Percentiles rank a stretch among this genome's conserved stretches.
These are phyloP conservation scores for Drosophila paulistorum DNA, from an alignment of 1,140 invertebrate genomes.

Conservation along the genomic window DNA sequence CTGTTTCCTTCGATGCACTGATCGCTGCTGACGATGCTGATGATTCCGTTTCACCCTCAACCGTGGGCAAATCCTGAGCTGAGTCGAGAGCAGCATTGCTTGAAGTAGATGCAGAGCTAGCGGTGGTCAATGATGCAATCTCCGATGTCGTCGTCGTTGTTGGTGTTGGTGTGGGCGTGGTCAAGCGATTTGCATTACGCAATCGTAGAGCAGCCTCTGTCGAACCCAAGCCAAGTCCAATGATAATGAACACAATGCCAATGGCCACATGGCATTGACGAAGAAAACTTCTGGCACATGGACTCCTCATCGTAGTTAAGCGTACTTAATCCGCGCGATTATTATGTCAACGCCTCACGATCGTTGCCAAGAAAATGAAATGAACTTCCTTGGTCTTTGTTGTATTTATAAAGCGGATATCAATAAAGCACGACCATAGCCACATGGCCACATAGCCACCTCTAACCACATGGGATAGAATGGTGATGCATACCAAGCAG, in stretches of 20 bases:
- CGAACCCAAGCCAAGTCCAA: neutral
- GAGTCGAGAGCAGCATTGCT: neutral
- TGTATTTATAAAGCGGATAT: constrained; percentile 82
- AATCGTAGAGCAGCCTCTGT: constrained; percentile 40
- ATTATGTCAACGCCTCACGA: constrained; percentile 69
- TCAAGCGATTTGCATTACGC: constrained; percentile 39
- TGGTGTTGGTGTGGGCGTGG: constrained; percentile 39
- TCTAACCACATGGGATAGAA: too few species aligned
- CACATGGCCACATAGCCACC: constrained; percentile 15
- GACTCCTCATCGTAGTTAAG: constrained; percentile 13
- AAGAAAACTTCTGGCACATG: constrained; percentile 36
- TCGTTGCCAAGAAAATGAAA: constrained; percentile 76
- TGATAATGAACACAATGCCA: constrained; percentile 11
- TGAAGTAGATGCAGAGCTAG: neutral
- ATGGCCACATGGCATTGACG: neutral
- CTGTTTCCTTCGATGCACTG: constrained; percentile 13
- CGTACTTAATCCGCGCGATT: constrained; percentile 31
- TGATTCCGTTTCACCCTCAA: constrained; percentile 14
- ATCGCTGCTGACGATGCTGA: neutral
- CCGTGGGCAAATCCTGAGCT: constrained; percentile 5
- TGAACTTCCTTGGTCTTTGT: constrained; percentile 78
- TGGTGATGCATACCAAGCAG: constrained; percentile 59
- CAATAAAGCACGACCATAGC: constrained; percentile 24
- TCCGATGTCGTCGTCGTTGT: neutral
- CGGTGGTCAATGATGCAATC: constrained; percentile 5